Conservation (phyloP, 64 coral and sea anemone species). For the Montipora efflorescens region DNA sequence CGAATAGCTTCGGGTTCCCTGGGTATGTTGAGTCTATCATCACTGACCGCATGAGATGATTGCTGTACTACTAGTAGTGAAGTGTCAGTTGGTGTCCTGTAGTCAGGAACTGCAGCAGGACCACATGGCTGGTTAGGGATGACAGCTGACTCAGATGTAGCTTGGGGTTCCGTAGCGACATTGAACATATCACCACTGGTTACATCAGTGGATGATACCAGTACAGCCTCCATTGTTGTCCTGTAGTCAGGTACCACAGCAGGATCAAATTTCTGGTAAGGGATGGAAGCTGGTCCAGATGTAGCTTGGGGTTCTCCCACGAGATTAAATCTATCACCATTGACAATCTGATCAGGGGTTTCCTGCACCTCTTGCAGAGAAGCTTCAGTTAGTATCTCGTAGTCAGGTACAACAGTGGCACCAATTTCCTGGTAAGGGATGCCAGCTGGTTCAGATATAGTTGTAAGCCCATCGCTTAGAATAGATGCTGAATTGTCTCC, state of each 20-base stretch:
- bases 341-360: not conserved
- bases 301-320: not conserved
- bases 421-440: not conserved
- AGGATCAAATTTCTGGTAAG: no score
- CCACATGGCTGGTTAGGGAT: not conserved
- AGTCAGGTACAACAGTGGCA: not conserved
- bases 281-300: no score
- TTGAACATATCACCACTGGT: no score
- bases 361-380: not conserved
- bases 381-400: not conserved
- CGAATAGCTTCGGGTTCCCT: no score
- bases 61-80: not conserved
- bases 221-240: no score
- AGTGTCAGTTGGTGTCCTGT: not conserved
- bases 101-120: not conserved
- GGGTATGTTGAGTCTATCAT: not conserved
- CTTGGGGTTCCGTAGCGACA: no score
- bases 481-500: not conserved
- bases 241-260: no score
- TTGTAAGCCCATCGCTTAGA: no score
- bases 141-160: no score
- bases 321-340: not conserved
- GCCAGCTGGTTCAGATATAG: no score
- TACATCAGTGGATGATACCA: no score
- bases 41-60: not conserved